Conservation (phyloP, 2,888 invertebrate genomes). For the Erebia aethiops region DNA sequence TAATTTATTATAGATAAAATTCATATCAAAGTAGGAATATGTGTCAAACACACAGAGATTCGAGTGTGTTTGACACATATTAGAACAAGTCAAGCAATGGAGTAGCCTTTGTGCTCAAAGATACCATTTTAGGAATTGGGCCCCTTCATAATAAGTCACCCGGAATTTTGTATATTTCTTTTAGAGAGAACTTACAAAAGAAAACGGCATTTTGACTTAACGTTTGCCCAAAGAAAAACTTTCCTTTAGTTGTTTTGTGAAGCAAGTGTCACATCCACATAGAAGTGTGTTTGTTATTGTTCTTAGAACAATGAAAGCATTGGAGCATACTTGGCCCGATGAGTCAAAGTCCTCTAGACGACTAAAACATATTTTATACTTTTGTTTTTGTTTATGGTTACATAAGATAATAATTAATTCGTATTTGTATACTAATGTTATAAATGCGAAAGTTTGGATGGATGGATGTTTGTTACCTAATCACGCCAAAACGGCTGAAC, state of each 20-base stretch:
- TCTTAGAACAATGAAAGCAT: background rate
- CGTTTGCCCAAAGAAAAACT: background rate
- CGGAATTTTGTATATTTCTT: background rate
- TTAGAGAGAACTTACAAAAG: background rate
- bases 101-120: background rate
- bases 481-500: too few species aligned
- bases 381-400: too few species aligned
- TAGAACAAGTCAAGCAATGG: background rate
- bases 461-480: too few species aligned
- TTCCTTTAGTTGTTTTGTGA: background rate
- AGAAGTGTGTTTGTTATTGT: background rate
- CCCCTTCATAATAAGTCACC: background rate
- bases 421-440: too few species aligned
- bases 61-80: background rate
- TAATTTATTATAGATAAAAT: background rate
- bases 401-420: too few species aligned
- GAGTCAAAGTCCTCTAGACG: too few species aligned
- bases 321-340: too few species aligned
- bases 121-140: background rate
- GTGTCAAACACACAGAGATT: conserved; percentile 5
- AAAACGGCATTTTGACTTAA: background rate
- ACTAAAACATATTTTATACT: too few species aligned
- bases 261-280: background rate
- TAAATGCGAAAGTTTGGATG: too few species aligned
- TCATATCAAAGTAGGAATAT: too few species aligned